A percentile compares a stretch with the other conserved stretches of the same genome.
Evolutionary conservation across 2,888 invertebrate species (phyloP).

Genomic region (Trimorus sp.): DNA sequence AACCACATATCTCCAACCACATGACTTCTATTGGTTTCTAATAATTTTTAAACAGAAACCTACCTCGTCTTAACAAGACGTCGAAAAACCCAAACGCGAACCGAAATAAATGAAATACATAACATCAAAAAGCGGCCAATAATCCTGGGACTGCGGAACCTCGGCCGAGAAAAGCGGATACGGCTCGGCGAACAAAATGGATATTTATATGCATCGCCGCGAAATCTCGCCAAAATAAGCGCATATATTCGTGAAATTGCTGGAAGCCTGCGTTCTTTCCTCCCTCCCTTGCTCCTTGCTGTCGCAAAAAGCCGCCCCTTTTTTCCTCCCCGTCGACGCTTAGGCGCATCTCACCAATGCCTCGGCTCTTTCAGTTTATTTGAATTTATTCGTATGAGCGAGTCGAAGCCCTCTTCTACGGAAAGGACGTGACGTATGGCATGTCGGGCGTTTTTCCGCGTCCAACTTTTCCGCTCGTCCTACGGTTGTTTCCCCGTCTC

Average conservation of each 20-base stretch:
- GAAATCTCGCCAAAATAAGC: conserved; percentile 65
- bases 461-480: conserved; percentile 19
- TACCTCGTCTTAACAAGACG: no score
- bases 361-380: conserved; percentile 55
- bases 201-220: conserved; percentile 65
- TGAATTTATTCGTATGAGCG: conserved; percentile 63
- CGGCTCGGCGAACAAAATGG: conserved; percentile 59
- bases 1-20: no score
- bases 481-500: not conserved
- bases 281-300: not conserved
- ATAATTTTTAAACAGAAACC: no score
- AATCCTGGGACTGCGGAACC: conserved; percentile 31
- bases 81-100: no score
- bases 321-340: conserved; percentile 2
- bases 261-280: conserved; percentile 24
- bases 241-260: conserved; percentile 61
- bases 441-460: conserved; percentile 39
- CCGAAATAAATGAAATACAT: conserved; percentile 29
- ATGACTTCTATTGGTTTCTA: no score
- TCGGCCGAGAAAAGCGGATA: conserved; percentile 43
- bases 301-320: not conserved
- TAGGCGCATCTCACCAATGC: conserved; percentile 42
- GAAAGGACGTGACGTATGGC: conserved; percentile 45
- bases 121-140: conserved; percentile 32
- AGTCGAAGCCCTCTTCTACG: conserved; percentile 56